phyloP scores from a whole-genome alignment of 2,113 vertebrate species.

The Nothocercus nigrocapillus region DNA sequence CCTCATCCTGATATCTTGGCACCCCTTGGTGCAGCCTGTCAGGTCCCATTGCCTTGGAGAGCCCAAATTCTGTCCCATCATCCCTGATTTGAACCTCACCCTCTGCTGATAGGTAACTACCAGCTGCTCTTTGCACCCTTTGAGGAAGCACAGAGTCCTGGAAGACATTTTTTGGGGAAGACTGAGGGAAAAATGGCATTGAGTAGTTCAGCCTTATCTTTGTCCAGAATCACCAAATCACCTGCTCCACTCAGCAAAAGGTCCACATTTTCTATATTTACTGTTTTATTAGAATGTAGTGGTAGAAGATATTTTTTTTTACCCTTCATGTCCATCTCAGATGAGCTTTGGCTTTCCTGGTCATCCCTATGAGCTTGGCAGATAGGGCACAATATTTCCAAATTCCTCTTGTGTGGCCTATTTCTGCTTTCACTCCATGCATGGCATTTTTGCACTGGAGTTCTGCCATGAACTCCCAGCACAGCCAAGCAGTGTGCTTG shows the following conservation, averaged over 20 bases:
- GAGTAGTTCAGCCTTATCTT: background rate
- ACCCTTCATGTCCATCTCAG: background rate
- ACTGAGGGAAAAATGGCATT: background rate
- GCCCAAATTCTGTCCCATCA: background rate
- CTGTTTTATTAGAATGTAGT: background rate
- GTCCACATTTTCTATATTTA: background rate
- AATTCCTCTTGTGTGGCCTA: background rate
- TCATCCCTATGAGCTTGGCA: too few relatives aligned
- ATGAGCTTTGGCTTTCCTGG: background rate
- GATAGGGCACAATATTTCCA: background rate
- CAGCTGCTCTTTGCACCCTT: background rate
- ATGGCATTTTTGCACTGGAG: background rate
- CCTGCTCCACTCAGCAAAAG: too few relatives aligned
- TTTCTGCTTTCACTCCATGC: background rate
- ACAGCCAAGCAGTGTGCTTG: background rate
- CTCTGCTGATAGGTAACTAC: background rate
- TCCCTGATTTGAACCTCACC: background rate
- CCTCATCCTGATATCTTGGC: background rate
- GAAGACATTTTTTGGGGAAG: background rate
- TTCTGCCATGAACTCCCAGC: background rate
- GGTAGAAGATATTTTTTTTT: background rate
- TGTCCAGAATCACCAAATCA: background rate
- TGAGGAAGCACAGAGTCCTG: background rate
- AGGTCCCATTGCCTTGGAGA: background rate
- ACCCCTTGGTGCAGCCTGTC: background rate